Evolutionary conservation across 2,888 invertebrate species (phyloP), one percentile per base, ranked within the genome.

Genomic region (Leptinotarsa haldemani): DNA sequence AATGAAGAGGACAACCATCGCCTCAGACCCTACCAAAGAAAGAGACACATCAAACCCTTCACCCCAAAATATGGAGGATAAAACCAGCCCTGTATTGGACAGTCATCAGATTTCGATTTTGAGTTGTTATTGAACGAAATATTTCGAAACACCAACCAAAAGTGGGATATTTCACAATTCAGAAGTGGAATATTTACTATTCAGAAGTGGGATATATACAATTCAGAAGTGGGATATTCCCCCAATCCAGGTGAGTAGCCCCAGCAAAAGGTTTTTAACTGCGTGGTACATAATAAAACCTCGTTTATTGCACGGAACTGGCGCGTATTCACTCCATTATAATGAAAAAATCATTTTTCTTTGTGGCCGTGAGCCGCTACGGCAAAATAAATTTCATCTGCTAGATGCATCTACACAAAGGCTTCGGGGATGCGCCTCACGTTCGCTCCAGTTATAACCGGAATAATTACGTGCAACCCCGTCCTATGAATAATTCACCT

Each of bases 391-490:
- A 61, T 61, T 30, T 61, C 61, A 61, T 61, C 40, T 30, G 61
- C 61, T 61, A 61, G 61, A 61, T 61, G 61, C 61, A 61, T 30
- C 40, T 30, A 16, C 61, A 61, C 61, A 25, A 67, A 67, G 40
- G 53, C 52, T 67, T 53, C 20, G 25, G 52, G 18, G 53, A 15
- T 53, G 67, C 52, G 9, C 53, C 40, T 30, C 67, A 67, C 67
- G 67, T 67, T 53, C 48, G 53, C 52, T 53, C 67, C 40, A 53
- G 67, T 67, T 67, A 67, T 67, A 67, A 67, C 67, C 40, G 67
- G 67, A 30, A 67, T 67, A 67, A 67, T 67, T 67, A 67, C 56
- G 67, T 56, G 56, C 67, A 53, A 67, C 67, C 67, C 67, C 56
- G 48, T 67, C 30, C 52, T 25, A 52, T 67, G 67, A 67, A 67